Evolutionary conservation across 2,888 invertebrate species (phyloP).

Genomic region (Agrypnus murinus): DNA sequence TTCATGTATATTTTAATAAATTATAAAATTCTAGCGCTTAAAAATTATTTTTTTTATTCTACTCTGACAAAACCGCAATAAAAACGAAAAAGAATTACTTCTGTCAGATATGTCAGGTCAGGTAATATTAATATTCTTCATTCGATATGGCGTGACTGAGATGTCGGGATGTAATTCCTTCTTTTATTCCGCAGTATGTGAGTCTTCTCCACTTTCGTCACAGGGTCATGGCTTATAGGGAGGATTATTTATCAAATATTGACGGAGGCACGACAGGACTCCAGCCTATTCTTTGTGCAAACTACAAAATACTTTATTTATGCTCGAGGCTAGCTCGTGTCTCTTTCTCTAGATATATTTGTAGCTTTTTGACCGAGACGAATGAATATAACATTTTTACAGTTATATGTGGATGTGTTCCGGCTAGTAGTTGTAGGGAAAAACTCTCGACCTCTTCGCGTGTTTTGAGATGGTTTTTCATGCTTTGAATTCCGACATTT

Average conservation of each 20-base stretch:
- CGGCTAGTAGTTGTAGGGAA: conserved; percentile 3
- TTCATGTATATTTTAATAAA: too few relatives aligned
- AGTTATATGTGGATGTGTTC: conserved; percentile 29
- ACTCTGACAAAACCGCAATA: too few relatives aligned
- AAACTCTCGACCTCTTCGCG: conserved; percentile 1
- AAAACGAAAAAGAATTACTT: conserved; percentile 11
- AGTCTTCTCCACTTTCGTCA: conserved; percentile 22
- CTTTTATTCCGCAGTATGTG: conserved; percentile 9
- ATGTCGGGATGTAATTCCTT: conserved; percentile 20
- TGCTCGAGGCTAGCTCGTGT: conserved; percentile 30
- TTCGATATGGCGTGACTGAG: conserved; percentile 28
- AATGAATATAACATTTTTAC: conserved; percentile 35
- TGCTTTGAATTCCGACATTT: conserved; percentile 24
- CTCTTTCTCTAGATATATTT: conserved; percentile 26
- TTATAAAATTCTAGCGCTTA: too few relatives aligned
- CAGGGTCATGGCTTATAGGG: conserved; percentile 29
- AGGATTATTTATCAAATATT: conserved; percentile 49
- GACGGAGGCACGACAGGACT: conserved; percentile 38
- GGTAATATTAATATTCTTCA: conserved; percentile 22
- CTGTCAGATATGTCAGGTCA: conserved; percentile 16
- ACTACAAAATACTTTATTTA: conserved; percentile 49
- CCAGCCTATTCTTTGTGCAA: conserved; percentile 41
- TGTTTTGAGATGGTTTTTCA: conserved; percentile 13
- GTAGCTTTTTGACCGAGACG: conserved; percentile 29
- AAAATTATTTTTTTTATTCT: too few relatives aligned